These are phyloP conservation scores for Cyanoderma ruficeps DNA, from an alignment of 2,113 vertebrate genomes.

Conservation along the genomic window DNA sequence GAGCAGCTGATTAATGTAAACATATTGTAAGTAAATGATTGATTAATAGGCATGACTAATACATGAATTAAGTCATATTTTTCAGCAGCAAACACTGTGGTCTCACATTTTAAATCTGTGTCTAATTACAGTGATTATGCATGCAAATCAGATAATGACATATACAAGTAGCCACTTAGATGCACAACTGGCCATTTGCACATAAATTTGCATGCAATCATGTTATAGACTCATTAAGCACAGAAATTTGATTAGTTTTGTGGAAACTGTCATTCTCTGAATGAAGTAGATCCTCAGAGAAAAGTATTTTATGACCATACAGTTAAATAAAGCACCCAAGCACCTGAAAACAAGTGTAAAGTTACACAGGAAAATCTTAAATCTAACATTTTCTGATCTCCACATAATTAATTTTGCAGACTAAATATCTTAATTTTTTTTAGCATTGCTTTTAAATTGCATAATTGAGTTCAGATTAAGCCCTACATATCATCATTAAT, in stretches of 20 bases:
- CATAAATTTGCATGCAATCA: slow-evolving; percentile 26
- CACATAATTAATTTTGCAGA: not conserved
- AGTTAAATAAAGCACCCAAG: not conserved
- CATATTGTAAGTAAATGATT: slow-evolving; percentile 23
- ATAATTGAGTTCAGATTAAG: not conserved
- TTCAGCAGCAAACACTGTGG: not conserved
- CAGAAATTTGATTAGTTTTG: not conserved
- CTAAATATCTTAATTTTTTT: not conserved
- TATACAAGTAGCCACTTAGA: slow-evolving; percentile 7
- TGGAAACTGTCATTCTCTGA: not conserved
- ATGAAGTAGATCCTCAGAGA: not conserved
- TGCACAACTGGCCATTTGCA: slow-evolving; percentile 29
- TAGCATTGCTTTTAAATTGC: not conserved
- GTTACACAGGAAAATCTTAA: not conserved
- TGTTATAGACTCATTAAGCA: not conserved
- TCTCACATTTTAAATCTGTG: not conserved
- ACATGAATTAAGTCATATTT: not conserved
- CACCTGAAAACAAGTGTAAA: not conserved
- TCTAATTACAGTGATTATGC: slow-evolving; percentile 30
- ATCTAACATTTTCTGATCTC: not conserved
- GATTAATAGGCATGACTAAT: slow-evolving; percentile 39
- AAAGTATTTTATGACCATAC: not conserved
- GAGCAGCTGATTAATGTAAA: slow-evolving; percentile 33
- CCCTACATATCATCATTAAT: not conserved
- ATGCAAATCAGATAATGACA: slow-evolving; percentile 39